Evolutionary conservation across 2,113 vertebrate species (phyloP).

Genomic region (Laticauda colubrina): DNA sequence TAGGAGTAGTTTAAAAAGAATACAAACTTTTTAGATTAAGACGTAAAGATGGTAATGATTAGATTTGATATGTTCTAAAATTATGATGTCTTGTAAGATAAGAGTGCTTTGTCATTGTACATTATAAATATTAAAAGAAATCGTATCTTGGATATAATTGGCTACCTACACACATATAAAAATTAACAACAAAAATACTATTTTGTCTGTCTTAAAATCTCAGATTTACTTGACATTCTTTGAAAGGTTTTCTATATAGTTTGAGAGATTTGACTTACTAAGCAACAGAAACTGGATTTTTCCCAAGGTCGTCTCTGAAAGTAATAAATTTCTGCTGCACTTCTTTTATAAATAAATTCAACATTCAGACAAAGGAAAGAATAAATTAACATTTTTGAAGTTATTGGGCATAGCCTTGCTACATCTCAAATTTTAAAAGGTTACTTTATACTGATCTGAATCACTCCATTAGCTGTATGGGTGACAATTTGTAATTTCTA

Average conservation of each 20-base stretch:
- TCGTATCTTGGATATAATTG: not conserved
- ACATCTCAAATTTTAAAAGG: not conserved
- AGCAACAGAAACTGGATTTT: not conserved
- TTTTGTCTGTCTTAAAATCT: not conserved
- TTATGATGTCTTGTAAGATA: not conserved
- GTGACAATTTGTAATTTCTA: not conserved
- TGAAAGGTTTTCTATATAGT: not conserved
- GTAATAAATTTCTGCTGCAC: not conserved
- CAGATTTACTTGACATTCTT: not conserved
- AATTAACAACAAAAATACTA: not conserved
- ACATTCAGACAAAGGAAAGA: not conserved
- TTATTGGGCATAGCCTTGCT: not conserved
- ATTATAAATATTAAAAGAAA: not conserved
- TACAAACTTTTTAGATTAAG: constrained; percentile 36
- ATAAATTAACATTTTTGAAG: not conserved
- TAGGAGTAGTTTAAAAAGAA: constrained; percentile 11
- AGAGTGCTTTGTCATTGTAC: not conserved
- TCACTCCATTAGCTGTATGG: not conserved
- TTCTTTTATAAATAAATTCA: not conserved
- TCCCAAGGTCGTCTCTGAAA: constrained; percentile 12
- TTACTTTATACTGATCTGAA: not conserved
- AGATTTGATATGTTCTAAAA: not conserved
- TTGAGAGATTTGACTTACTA: not conserved
- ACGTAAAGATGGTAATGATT: not conserved
- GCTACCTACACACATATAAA: not conserved